phyloP scores from a whole-genome alignment of 1,140 invertebrate genomes.

The Microplitis mediator region DNA sequence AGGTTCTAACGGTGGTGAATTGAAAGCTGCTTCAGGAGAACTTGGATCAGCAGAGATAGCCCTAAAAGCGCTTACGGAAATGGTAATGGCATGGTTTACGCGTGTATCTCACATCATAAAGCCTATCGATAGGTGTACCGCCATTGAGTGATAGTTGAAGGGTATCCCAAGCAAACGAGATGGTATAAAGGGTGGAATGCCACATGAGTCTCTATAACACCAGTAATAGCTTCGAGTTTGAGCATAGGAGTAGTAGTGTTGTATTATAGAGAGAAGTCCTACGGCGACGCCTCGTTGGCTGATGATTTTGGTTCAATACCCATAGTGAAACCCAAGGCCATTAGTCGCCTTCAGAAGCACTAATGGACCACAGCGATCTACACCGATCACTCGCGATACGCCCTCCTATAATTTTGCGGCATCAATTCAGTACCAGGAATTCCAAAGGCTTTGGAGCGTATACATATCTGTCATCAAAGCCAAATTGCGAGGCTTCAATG shows the following conservation, averaged over 20 bases:
- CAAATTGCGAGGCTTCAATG: no score
- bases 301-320: conserved; percentile 26
- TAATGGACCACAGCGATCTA: conserved; percentile 30
- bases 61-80: conserved; percentile 29
- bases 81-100: conserved; percentile 38
- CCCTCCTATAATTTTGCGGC: conserved; percentile 24
- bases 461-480: background rate
- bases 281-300: conserved; percentile 12
- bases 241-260: background rate
- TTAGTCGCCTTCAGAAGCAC: conserved; percentile 30
- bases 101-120: conserved; percentile 32
- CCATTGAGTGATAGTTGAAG: conserved; percentile 17
- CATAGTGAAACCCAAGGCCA: conserved; percentile 21
- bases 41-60: conserved; percentile 11
- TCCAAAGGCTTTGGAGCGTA: background rate
- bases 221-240: background rate
- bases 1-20: background rate
- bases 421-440: conserved; percentile 17
- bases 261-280: background rate
- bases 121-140: conserved; percentile 36
- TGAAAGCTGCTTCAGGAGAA: background rate
- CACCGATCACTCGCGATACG: conserved; percentile 21
- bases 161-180: background rate
- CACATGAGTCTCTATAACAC: background rate
- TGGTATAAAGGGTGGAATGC: background rate